Conservation (phyloP, 2,797 vertebrate genomes). For the Sebastes hopkinsi region DNA sequence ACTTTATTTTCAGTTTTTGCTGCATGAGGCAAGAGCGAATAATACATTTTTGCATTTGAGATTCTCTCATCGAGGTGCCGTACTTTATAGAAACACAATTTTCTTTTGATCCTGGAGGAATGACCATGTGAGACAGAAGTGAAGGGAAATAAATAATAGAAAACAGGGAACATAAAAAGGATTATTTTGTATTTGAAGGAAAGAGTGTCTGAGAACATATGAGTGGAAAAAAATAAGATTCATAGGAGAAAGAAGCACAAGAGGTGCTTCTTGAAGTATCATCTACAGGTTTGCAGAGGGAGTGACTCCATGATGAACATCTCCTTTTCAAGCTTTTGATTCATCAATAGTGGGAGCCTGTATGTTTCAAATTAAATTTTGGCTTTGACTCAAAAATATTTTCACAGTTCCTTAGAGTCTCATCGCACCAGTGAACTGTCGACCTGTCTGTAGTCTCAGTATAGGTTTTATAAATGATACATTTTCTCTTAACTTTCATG, state of each 20-base stretch:
- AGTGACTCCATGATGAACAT: not conserved
- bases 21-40: not conserved
- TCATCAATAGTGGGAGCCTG: not conserved
- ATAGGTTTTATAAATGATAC: rapidly evolving
- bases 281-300: not conserved
- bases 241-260: not conserved
- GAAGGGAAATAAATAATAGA: not conserved
- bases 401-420: not conserved
- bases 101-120: not conserved
- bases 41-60: not conserved
- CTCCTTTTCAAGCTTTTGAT: not conserved
- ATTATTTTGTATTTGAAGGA: not conserved
- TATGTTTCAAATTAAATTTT: not conserved
- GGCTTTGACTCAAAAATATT: not conserved
- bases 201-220: not conserved
- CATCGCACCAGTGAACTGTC: not conserved
- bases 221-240: not conserved
- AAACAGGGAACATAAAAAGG: not conserved
- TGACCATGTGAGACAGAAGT: not conserved
- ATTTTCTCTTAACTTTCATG: not conserved
- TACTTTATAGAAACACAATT: not conserved
- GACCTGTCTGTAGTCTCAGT: not conserved
- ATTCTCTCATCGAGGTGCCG: not conserved
- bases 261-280: not conserved
- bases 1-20: not conserved